phyloP scores from a whole-genome alignment of 2,888 invertebrate species.

The Sinotaia quadrata region DNA sequence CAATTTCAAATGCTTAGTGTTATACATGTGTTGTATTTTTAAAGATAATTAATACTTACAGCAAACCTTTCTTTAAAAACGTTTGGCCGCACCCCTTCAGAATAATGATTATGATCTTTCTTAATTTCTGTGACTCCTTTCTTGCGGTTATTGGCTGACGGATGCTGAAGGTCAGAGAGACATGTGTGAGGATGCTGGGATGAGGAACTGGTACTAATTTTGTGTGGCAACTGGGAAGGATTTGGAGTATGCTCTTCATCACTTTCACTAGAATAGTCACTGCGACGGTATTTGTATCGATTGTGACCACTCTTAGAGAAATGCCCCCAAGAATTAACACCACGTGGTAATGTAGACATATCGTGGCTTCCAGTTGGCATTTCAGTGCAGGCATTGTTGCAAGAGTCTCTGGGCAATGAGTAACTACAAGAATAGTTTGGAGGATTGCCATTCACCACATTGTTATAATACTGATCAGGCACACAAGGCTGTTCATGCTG shows the following conservation, averaged over 20 bases:
- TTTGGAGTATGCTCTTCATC: conserved; percentile 50
- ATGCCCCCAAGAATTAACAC: conserved; percentile 59
- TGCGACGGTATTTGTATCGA: conserved; percentile 60
- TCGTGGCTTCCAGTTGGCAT: conserved; percentile 19
- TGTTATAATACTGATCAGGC: conserved; percentile 34
- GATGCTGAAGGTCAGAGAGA: conserved; percentile 22
- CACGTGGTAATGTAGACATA: conserved; percentile 21
- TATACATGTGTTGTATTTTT: background rate
- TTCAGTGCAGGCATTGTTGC: conserved; percentile 1
- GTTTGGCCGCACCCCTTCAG: conserved; percentile 52
- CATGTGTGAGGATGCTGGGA: conserved; percentile 1
- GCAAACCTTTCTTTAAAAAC: conserved; percentile 61
- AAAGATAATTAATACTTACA: conserved; percentile 42
- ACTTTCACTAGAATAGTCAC: conserved; percentile 64
- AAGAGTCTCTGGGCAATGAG: background rate
- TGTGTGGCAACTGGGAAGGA: conserved; percentile 19
- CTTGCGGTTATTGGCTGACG: conserved; percentile 7
- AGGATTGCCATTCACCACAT: conserved; percentile 29
- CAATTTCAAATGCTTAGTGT: background rate
- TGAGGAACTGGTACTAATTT: conserved; percentile 1
- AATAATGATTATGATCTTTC: conserved; percentile 27
- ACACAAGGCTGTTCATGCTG: conserved; percentile 15
- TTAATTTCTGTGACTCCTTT: conserved; percentile 29
- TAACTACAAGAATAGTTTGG: background rate
- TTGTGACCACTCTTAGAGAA: conserved; percentile 52